Conservation (phyloP, 2,113 vertebrate genomes). For the Varanus salvator region DNA sequence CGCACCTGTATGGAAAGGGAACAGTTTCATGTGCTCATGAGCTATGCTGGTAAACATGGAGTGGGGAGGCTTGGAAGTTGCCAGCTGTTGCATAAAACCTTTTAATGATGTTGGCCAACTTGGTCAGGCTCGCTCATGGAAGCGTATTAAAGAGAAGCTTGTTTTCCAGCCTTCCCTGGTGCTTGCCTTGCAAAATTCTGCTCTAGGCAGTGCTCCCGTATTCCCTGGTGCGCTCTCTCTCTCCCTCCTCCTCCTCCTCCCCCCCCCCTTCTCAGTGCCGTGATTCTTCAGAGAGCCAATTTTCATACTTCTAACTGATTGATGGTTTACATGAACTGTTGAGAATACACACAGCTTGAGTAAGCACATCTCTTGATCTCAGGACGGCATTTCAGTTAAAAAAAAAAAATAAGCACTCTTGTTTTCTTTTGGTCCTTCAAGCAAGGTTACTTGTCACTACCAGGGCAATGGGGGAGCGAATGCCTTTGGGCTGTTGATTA, state of each 20-base stretch:
- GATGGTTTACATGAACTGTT: conserved; percentile 50
- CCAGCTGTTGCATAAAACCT: conserved; percentile 56
- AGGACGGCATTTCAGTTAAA: conserved; percentile 29
- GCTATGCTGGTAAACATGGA: not conserved
- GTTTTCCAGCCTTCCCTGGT: conserved; percentile 32
- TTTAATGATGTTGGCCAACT: conserved; percentile 33
- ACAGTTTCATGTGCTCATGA: not conserved
- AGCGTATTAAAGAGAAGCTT: conserved; percentile 26
- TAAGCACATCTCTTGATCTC: conserved; percentile 41
- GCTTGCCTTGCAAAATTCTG: conserved; percentile 44
- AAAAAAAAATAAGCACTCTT: conserved; percentile 38
- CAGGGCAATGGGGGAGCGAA: conserved; percentile 2
- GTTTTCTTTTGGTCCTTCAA: conserved; percentile 24
- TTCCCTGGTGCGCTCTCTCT: not conserved
- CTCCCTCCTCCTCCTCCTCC: not conserved
- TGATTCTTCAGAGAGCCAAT: conserved; percentile 50
- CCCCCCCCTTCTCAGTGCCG: not conserved
- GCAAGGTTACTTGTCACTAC: conserved; percentile 29
- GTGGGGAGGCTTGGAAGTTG: conserved; percentile 24
- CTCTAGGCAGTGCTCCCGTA: not conserved
- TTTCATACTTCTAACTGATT: conserved; percentile 55
- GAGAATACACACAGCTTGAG: conserved; percentile 51
- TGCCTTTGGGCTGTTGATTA: conserved; percentile 17
- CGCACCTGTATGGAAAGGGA: not conserved
- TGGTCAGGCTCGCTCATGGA: conserved; percentile 24